These are phyloP conservation scores for Manis crassicaudata DNA, from an alignment of 2,797 vertebrate genomes.

Conservation along the genomic window DNA sequence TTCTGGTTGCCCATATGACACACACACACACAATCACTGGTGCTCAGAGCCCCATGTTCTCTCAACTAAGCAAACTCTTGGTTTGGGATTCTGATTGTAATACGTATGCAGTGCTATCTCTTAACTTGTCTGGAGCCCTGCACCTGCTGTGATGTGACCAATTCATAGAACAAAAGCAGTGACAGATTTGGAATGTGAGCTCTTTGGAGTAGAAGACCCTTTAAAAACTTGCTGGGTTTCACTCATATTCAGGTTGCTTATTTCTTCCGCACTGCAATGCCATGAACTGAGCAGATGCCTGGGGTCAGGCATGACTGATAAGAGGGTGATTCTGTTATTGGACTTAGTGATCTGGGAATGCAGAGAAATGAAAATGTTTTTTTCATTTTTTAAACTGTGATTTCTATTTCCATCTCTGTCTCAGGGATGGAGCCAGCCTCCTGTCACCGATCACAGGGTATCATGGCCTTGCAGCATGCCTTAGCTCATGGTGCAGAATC, in stretches of 20 bases:
- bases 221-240: not conserved
- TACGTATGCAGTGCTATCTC: not conserved
- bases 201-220: not conserved
- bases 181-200: constrained; percentile 3
- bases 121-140: not conserved
- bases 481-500: fast-evolving
- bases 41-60: not conserved
- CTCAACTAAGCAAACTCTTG: not conserved
- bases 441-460: fast-evolving
- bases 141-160: not conserved
- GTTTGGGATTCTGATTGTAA: not conserved
- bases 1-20: not conserved
- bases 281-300: not conserved
- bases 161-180: not conserved
- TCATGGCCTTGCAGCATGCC: fast-evolving
- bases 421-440: not conserved
- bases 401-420: constrained; percentile 21
- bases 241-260: not conserved
- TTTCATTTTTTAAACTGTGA: not conserved
- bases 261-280: not conserved
- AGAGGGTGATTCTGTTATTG: not conserved
- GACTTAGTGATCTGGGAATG: constrained; percentile 49
- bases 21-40: not conserved
- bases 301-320: not conserved
- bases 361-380: constrained; percentile 15